Base-by-base conservation (phyloP, 2,113 vertebrate species). In the Perca fluviatilis region DNA sequence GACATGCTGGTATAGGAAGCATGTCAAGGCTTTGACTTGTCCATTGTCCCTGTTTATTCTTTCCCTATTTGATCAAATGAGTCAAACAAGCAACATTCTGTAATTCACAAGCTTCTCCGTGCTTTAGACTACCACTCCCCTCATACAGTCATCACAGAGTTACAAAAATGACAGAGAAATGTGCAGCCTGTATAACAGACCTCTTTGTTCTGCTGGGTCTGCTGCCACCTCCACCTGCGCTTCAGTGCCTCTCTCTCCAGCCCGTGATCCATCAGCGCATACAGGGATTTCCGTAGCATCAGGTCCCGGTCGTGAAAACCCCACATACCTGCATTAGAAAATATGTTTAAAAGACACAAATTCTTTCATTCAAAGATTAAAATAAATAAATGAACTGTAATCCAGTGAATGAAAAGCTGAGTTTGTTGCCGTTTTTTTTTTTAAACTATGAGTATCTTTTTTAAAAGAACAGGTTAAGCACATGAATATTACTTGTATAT, bases 121-220 rank as follows among this genome's bases (percentile, higher is more conserved):
- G 18, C 25, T 64, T 54, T 5, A 3, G 23, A 65, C 18, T 10
- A 9, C 10, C 11, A 4, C 49, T 18, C 12, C 46, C 51, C 4
- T 70, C 64, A 67, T n/a, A n/a, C 2, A 30, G 30, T 53, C 49
- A 53, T 54, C 33, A 19, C 40, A 64, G 49, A 60, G 43, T 53
- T 40, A 53, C 40, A 75, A 53, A 57, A 25, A 30, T 21, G 47
- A 49, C 33, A 30, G 49, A 47, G 47, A 64, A 76, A 69, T 13
- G 62, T 1, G 49, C 62, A 8, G 76, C 25, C 40, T 43, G 3
- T 15, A 33, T 3, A 12, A 81, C 92, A 67, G 53, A 99, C 98
- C 97, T 99, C 98, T 92, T 99, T 99, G 93, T 99, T 99, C 95
- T 99, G 98, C 95, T 97, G 97, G 0, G 97, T 98, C 75, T 99